Base-by-base conservation (phyloP, 1,140 invertebrate genomes). In the Lasioglossum albipes region DNA sequence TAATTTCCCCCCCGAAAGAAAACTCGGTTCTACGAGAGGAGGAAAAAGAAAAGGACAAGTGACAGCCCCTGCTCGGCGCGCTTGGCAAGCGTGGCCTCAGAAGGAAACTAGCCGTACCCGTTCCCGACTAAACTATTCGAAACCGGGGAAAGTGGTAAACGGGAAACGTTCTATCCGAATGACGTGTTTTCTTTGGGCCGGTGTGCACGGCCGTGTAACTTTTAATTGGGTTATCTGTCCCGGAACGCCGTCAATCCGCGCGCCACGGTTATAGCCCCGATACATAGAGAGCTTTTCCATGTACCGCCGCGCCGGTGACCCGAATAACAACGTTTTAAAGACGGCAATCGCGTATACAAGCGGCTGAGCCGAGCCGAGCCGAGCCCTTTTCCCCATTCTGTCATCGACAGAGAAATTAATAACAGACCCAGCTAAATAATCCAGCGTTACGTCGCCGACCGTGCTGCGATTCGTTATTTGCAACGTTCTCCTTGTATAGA, bases 171-270 rank as follows among this genome's bases (percentile, higher is more conserved):
- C 20, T 62, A 9, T 79, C 31, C 71, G 27, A 36, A 27, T 31
- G 73, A 22, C 72, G 57, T 31, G 41, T 77, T 81, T 81, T 77
- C 67, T 81, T 77, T 16, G 12, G 54, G 36, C 9, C 20, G 18
- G 64, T 9, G 42, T 52, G 36, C 66, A 52, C 18, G 41, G 49
- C 57, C 31, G 70, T 64, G 75, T 79, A 76, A 69, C 68, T 83
- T 83, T 83, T 86, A 86, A 86, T 86, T 86, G 84, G 84, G 62
- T 86, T 83, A 86, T 86, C 80, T 85, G 72, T 86, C 62, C 68
- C 76, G 81, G 73, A 85, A 83, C 62, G 73, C 62, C 59, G 71
- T 66, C 80, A 62, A 77, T 81, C 66, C 67, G 36, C n/a, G 49
- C 45, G n/a, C 36, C 36, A 36, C 10, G 42, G 79, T 71, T 73